phyloP scores from a whole-genome alignment of 2,888 invertebrate species.

The Ypsolopha scabrella region DNA sequence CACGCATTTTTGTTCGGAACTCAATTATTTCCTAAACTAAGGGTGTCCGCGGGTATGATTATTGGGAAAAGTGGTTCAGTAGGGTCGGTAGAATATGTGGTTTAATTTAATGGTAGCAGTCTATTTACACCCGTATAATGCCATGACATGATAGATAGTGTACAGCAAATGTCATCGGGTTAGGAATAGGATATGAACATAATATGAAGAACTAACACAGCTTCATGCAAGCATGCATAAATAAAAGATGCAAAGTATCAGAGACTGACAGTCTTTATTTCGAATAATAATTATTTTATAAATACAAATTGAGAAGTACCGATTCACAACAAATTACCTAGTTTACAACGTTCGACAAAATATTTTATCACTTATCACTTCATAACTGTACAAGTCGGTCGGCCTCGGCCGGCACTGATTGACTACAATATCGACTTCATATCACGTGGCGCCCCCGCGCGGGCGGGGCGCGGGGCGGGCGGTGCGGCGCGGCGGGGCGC shows the following conservation, averaged over 20 bases:
- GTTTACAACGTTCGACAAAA: constrained; percentile 58
- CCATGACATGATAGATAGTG: neutral
- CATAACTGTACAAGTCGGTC: constrained; percentile 41
- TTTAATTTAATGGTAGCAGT: no score
- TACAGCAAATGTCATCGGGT: no score
- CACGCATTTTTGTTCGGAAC: no score
- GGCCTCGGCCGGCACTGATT: constrained; percentile 12
- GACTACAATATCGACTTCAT: neutral
- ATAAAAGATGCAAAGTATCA: neutral
- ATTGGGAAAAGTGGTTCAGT: no score
- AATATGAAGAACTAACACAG: no score
- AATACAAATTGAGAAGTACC: constrained; percentile 69
- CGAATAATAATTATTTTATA: constrained; percentile 58
- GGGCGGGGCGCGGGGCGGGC: constrained; percentile 20
- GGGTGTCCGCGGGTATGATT: no score
- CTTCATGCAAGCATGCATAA: no score
- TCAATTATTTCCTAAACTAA: no score
- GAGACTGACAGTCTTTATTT: constrained; percentile 66
- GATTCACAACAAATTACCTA: constrained; percentile 67
- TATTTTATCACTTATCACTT: constrained; percentile 65
- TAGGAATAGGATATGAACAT: no score
- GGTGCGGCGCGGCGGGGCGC: constrained; percentile 14
- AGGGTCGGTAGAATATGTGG: no score
- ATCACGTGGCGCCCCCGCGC: constrained; percentile 19
- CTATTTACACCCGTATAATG: no score